phyloP scores from a whole-genome alignment of 1,140 invertebrate species.

The Dreissena rostriformis region DNA sequence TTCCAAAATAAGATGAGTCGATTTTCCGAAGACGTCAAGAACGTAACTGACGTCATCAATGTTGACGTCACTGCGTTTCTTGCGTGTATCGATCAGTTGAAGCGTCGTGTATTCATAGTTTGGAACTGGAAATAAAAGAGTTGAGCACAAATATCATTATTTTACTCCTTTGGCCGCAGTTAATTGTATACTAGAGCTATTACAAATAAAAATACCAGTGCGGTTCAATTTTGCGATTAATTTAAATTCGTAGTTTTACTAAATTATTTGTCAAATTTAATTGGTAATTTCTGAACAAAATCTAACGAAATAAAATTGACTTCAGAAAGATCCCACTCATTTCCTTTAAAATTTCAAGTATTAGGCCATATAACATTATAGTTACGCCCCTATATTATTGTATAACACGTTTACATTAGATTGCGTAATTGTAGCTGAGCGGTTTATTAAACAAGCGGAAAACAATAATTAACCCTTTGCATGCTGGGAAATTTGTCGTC shows the following conservation, averaged over 20 bases:
- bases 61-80: not conserved
- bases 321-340: too few species aligned
- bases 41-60: conserved; percentile 13
- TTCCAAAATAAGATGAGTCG: conserved; percentile 20
- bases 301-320: too few species aligned
- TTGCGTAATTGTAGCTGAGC: too few species aligned
- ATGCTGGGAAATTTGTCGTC: too few species aligned
- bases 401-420: too few species aligned
- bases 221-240: not conserved
- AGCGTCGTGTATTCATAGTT: conserved; percentile 32
- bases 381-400: too few species aligned
- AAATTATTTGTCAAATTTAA: not conserved
- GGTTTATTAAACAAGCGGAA: too few species aligned
- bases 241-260: not conserved
- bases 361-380: too few species aligned
- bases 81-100: conserved; percentile 19
- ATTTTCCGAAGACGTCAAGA: conserved; percentile 32
- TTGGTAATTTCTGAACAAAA: not conserved
- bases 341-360: too few species aligned
- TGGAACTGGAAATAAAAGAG: conserved; percentile 11
- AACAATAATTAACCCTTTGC: too few species aligned
- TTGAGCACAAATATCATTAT: not conserved
- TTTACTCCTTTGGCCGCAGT: not conserved
- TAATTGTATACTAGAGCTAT: not conserved
- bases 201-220: not conserved